Evolutionary conservation across 2,888 invertebrate species (phyloP).

Genomic region (Punctoribates punctum): DNA sequence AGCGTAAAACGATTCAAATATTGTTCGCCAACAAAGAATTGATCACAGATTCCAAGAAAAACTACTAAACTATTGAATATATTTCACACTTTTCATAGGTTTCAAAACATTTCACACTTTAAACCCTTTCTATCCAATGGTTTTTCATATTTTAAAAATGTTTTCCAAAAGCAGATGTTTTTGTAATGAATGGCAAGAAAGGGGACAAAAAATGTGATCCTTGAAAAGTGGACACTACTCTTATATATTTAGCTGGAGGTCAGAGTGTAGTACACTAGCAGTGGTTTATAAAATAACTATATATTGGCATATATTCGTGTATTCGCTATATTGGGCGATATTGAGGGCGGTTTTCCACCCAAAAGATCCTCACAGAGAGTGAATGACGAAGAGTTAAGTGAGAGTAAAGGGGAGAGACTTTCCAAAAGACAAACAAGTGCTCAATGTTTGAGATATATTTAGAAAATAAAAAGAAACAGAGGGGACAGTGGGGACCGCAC

Average conservation of each 20-base stretch:
- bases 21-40: neutral
- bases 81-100: too few relatives aligned
- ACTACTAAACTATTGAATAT: neutral
- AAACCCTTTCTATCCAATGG: neutral
- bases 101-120: neutral
- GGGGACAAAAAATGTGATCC: neutral
- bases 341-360: slow-evolving; percentile 9
- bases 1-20: too few relatives aligned
- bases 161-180: slow-evolving; percentile 27
- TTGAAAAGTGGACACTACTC: slow-evolving; percentile 32
- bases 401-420: slow-evolving; percentile 11
- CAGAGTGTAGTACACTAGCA: neutral
- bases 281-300: slow-evolving; percentile 14
- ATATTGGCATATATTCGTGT: too few relatives aligned
- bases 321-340: neutral
- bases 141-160: slow-evolving; percentile 9
- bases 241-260: slow-evolving; percentile 26
- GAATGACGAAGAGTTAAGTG: slow-evolving; percentile 24
- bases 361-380: neutral
- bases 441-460: neutral
- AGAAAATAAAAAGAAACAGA: neutral
- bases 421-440: neutral
- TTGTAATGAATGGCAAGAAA: slow-evolving; percentile 10
- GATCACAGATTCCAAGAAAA: neutral
- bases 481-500: neutral